phyloP scores from a whole-genome alignment of 2,113 vertebrate species.

The Corythaixoides concolor region DNA sequence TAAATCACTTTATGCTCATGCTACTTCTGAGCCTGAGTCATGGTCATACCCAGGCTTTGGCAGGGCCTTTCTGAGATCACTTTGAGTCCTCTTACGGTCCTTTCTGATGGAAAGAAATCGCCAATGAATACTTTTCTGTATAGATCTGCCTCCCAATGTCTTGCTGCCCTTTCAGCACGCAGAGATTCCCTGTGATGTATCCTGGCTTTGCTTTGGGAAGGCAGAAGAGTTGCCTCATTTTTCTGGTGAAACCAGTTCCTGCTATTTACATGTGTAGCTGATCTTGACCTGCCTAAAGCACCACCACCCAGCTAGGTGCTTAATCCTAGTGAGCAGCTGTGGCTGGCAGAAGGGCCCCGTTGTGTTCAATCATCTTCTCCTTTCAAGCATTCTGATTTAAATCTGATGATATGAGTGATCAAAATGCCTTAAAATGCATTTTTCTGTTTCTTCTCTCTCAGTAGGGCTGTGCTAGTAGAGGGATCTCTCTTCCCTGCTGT shows the following conservation, averaged over 20 bases:
- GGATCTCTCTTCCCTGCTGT: neutral
- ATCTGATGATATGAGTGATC: neutral
- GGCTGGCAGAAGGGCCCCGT: neutral
- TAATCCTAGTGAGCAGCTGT: neutral
- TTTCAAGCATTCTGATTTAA: neutral
- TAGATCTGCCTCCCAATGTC: neutral
- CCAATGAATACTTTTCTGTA: neutral
- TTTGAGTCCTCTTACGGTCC: neutral
- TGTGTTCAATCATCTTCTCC: neutral
- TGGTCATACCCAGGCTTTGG: neutral
- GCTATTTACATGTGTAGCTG: neutral
- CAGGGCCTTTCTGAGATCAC: neutral
- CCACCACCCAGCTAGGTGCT: neutral
- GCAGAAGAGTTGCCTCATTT: neutral
- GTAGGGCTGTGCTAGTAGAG: neutral
- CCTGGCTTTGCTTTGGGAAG: neutral
- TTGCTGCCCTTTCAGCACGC: neutral
- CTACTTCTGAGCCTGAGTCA: neutral
- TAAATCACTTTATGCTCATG: neutral
- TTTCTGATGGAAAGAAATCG: neutral
- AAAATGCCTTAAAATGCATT: neutral
- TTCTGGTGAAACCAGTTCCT: slow-evolving; percentile 57
- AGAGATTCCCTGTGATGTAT: neutral
- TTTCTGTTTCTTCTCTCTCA: neutral
- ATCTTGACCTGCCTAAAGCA: neutral